A percentile compares a stretch with the other conserved stretches of the same genome.
Evolutionary conservation across 2,888 invertebrate species (phyloP).

Genomic region (Dyspetes luteomarginatus): DNA sequence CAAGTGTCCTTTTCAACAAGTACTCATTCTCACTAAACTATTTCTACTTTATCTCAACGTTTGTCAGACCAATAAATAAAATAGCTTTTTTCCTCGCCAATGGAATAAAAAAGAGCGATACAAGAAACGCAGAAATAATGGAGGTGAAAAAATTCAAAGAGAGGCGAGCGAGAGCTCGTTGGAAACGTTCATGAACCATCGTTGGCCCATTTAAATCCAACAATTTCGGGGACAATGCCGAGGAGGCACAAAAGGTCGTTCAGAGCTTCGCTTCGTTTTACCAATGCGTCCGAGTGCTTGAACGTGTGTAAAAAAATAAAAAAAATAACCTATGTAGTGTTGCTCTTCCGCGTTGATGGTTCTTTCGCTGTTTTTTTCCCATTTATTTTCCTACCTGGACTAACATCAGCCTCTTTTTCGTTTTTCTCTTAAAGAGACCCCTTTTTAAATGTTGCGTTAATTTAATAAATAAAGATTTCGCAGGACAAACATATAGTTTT

Average conservation of each 20-base stretch:
- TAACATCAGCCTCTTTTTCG: background rate
- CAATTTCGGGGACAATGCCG: conserved; percentile 53
- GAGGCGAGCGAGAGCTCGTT: background rate
- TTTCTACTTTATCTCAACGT: background rate
- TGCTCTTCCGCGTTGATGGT: background rate
- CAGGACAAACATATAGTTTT: background rate
- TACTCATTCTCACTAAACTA: background rate
- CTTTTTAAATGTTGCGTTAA: background rate
- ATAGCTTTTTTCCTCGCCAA: background rate
- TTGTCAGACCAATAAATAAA: background rate
- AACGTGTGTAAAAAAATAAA: no score
- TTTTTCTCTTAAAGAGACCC: background rate
- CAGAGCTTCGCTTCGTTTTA: conserved; percentile 18
- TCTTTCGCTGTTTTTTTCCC: background rate
- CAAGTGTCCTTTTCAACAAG: conserved; percentile 17
- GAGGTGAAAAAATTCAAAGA: conserved; percentile 25
- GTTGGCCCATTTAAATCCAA: conserved; percentile 40
- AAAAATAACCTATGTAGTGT: background rate
- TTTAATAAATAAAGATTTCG: background rate
- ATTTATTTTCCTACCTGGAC: background rate
- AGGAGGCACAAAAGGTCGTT: conserved; percentile 36
- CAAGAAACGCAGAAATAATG: background rate
- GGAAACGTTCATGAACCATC: conserved; percentile 28
- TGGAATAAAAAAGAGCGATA: background rate
- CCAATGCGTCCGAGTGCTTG: conserved; percentile 2